These are phyloP conservation scores for Sitta carolinensis DNA, from an alignment of 2,797 vertebrate genomes.

Conservation along the genomic window DNA sequence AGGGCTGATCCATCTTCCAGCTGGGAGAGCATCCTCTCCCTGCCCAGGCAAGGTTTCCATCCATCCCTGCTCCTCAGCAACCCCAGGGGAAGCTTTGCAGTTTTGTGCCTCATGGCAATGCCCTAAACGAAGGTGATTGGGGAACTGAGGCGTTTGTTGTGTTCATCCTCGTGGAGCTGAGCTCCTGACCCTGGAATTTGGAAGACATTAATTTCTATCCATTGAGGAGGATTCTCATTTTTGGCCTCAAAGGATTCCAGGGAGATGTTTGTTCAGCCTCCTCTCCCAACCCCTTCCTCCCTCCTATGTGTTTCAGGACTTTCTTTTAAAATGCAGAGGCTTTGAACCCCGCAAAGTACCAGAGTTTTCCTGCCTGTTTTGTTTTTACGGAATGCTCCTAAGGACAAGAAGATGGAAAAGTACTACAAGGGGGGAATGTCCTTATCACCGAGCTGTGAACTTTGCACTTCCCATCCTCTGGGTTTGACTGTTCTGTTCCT, in stretches of 20 bases:
- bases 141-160: neutral
- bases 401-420: slow-evolving; percentile 26
- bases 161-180: neutral
- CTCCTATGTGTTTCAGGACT: neutral
- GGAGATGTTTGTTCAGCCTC: neutral
- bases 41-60: neutral
- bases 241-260: slow-evolving; percentile 14
- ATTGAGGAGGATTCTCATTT: slow-evolving; percentile 12
- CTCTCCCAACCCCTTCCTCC: neutral
- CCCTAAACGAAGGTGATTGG: neutral
- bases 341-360: neutral
- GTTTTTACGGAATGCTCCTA: neutral
- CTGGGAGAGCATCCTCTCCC: neutral
- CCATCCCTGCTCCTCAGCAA: neutral
- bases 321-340: neutral
- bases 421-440: slow-evolving; percentile 8
- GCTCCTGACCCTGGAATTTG: neutral
- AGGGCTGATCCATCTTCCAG: neutral
- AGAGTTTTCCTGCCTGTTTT: neutral
- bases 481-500: slow-evolving; percentile 8
- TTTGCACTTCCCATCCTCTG: slow-evolving; percentile 42
- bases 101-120: neutral
- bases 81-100: neutral
- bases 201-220: neutral
- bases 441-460: slow-evolving; percentile 35